phyloP scores from a whole-genome alignment of 1,140 invertebrate species.

The Ceratina japonica region DNA sequence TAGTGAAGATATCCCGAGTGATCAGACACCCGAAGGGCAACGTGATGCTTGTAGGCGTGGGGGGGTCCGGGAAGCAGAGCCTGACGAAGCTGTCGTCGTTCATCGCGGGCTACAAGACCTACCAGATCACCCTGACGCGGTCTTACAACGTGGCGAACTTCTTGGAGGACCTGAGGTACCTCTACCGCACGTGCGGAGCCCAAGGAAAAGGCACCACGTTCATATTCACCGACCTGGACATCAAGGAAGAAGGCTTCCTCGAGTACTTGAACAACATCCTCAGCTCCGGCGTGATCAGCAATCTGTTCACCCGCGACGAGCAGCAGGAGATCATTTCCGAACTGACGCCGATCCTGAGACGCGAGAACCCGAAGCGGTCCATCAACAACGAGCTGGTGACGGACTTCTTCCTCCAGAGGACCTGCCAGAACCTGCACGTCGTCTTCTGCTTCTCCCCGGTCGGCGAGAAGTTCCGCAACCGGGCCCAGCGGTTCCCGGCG shows the following conservation, averaged over 20 bases:
- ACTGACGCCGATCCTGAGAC: constrained; percentile 94
- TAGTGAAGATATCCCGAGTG: constrained; percentile 97
- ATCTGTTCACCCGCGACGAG: constrained; percentile 97
- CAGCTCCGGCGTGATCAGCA: constrained; percentile 94
- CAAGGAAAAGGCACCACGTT: constrained; percentile 98
- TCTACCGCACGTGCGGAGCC: constrained; percentile 95
- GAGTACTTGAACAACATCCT: constrained; percentile 98
- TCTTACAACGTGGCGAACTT: constrained; percentile 98
- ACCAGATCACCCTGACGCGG: constrained; percentile 96
- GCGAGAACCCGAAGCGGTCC: constrained; percentile 94
- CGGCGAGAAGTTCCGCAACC: constrained; percentile 91
- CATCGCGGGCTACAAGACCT: constrained; percentile 97
- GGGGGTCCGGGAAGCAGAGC: constrained; percentile 97
- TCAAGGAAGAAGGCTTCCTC: constrained; percentile 98
- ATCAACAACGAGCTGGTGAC: constrained; percentile 94
- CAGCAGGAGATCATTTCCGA: constrained; percentile 97
- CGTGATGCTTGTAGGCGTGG: constrained; percentile 96
- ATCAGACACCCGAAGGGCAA: constrained; percentile 97
- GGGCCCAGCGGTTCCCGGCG: constrained; percentile 96
- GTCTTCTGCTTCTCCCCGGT: constrained; percentile 98
- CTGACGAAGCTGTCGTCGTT: constrained; percentile 97
- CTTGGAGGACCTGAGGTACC: constrained; percentile 95
- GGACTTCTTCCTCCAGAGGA: constrained; percentile 95
- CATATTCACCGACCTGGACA: constrained; percentile 98
- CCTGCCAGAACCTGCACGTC: constrained; percentile 96